Evolutionary conservation across 1,140 invertebrate species (phyloP).

Genomic region (Sitobion miscanthi): DNA sequence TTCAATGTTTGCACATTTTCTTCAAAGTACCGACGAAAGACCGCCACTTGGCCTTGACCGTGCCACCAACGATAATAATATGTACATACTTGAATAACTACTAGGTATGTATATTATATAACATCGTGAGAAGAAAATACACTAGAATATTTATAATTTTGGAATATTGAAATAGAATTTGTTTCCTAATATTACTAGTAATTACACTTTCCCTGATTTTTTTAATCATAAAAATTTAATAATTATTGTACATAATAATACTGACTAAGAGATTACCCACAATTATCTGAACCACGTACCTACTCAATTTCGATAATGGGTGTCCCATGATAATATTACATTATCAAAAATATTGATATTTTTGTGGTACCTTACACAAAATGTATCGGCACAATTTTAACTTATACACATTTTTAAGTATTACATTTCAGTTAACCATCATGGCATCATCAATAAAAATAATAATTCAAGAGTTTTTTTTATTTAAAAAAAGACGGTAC

Average conservation of each 20-base stretch:
- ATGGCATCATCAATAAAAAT: background rate
- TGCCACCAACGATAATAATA: constrained; percentile 26
- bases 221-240: background rate
- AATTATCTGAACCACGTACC: background rate
- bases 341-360: background rate
- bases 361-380: background rate
- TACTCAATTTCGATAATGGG: background rate
- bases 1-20: constrained; percentile 37
- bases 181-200: background rate
- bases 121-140: background rate
- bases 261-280: background rate
- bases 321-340: background rate
- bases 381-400: background rate
- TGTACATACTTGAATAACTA: background rate
- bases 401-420: background rate
- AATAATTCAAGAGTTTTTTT: background rate
- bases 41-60: constrained; percentile 46
- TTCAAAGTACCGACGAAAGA: constrained; percentile 35
- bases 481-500: background rate
- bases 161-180: background rate
- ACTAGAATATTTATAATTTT: background rate
- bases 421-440: background rate
- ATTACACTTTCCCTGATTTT: background rate
- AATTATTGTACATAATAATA: background rate
- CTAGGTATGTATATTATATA: constrained; percentile 11